Conservation (phyloP, 2,797 vertebrate species). For the Coranthus polyacanthus region DNA sequence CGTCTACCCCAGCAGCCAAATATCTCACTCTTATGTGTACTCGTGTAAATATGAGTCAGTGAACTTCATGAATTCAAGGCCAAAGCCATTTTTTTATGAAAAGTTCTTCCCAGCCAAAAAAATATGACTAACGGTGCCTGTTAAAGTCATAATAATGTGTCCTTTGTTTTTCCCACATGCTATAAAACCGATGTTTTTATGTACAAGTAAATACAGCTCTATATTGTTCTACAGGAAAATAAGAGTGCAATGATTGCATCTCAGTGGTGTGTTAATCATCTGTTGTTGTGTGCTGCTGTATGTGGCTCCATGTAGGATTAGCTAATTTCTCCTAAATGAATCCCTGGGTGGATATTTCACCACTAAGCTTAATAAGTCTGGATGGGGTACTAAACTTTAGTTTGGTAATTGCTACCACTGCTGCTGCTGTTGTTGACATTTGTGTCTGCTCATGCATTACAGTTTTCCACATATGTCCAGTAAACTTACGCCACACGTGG, state of each 20-base stretch:
- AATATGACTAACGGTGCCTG: constrained; percentile 3
- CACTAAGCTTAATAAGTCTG: constrained; percentile 63
- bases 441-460: constrained; percentile 18
- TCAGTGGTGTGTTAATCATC: constrained; percentile 64
- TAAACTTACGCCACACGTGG: no score
- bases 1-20: constrained; percentile 13
- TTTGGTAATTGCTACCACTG: constrained; percentile 50
- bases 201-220: constrained; percentile 10
- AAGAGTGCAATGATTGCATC: constrained; percentile 59
- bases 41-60: constrained; percentile 42
- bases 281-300: constrained; percentile 41
- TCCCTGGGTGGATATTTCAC: constrained; percentile 58
- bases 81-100: neutral
- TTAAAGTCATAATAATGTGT: neutral
- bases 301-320: constrained; percentile 41
- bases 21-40: constrained; percentile 27
- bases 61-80: constrained; percentile 5
- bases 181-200: constrained; percentile 34
- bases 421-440: constrained; percentile 30
- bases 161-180: constrained; percentile 24
- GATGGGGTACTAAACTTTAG: constrained; percentile 44
- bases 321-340: constrained; percentile 59
- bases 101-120: constrained; percentile 19
- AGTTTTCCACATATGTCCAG: neutral
- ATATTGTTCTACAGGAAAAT: constrained; percentile 33